Percentiles rank a stretch among this genome's conserved stretches.
These are phyloP conservation scores for Eupeodes corollae DNA, from an alignment of 1,140 invertebrate genomes.

Conservation along the genomic window DNA sequence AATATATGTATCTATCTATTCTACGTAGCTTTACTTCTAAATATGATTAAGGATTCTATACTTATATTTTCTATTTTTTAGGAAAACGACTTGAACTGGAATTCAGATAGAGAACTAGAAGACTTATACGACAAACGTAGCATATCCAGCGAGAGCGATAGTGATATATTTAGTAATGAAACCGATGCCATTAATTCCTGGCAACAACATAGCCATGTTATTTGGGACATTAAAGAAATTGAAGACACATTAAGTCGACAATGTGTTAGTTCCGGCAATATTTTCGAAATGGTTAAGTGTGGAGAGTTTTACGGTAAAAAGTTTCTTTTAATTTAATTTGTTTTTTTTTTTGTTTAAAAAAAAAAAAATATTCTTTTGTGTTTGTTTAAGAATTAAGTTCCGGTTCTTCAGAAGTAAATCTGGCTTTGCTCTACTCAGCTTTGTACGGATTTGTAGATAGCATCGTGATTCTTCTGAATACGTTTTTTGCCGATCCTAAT, in stretches of 20 bases:
- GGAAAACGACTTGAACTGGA: slow-evolving; percentile 36
- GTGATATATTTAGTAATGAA: slow-evolving; percentile 34
- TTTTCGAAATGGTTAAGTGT: slow-evolving; percentile 38
- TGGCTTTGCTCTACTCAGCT: slow-evolving; percentile 24
- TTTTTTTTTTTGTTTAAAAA: background rate
- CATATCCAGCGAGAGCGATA: slow-evolving; percentile 40
- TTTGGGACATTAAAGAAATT: slow-evolving; percentile 37
- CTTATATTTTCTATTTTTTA: slow-evolving; percentile 8
- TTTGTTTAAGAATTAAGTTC: background rate
- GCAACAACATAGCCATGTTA: slow-evolving; percentile 32
- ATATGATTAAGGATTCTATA: slow-evolving; percentile 11
- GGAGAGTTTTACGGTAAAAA: slow-evolving; percentile 29
- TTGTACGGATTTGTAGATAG: slow-evolving; percentile 24
- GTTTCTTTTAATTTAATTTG: no score
- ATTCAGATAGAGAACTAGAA: slow-evolving; percentile 24
- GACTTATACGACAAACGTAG: slow-evolving; percentile 33
- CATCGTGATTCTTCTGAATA: slow-evolving; percentile 19
- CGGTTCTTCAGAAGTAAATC: slow-evolving; percentile 16
- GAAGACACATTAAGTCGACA: slow-evolving; percentile 34
- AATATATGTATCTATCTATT: background rate
- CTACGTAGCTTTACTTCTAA: slow-evolving; percentile 6
- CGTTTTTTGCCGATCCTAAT: slow-evolving; percentile 26
- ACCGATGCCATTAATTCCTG: slow-evolving; percentile 25
- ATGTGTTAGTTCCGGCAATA: slow-evolving; percentile 40
- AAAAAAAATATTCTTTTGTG: background rate